phyloP scores from a whole-genome alignment of 2,888 invertebrate species.

The Argynnis bischoffii region DNA sequence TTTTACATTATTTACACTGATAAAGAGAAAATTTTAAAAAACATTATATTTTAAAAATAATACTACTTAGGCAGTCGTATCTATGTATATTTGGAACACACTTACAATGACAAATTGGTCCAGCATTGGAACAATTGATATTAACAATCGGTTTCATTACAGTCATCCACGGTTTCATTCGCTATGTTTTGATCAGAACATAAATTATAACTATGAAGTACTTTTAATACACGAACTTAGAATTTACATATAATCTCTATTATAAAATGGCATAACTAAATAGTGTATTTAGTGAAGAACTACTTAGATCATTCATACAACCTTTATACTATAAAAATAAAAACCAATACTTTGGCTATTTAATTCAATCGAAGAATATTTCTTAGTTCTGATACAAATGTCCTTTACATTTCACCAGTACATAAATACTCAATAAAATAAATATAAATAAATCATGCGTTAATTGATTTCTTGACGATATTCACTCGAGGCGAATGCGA shows the following conservation, averaged over 20 bases:
- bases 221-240: neutral
- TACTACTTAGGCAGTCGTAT: constrained; percentile 12
- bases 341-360: too few relatives aligned
- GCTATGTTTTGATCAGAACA: neutral
- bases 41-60: constrained; percentile 3
- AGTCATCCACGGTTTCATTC: too few relatives aligned
- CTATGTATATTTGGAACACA: constrained; percentile 6
- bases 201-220: neutral
- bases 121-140: constrained; percentile 6
- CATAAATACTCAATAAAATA: neutral
- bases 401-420: neutral
- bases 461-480: constrained; percentile 61
- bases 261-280: too few relatives aligned
- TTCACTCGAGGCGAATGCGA: constrained; percentile 82
- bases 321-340: too few relatives aligned
- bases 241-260: too few relatives aligned
- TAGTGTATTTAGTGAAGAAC: too few relatives aligned
- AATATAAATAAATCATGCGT: constrained; percentile 44
- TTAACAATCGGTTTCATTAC: neutral
- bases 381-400: neutral
- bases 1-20: neutral
- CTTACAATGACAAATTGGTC: constrained; percentile 10
- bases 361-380: too few relatives aligned
- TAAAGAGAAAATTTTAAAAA: neutral
- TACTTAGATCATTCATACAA: too few relatives aligned